Conservation (phyloP, 2,888 invertebrate species). For the Calameuta pallipes region DNA sequence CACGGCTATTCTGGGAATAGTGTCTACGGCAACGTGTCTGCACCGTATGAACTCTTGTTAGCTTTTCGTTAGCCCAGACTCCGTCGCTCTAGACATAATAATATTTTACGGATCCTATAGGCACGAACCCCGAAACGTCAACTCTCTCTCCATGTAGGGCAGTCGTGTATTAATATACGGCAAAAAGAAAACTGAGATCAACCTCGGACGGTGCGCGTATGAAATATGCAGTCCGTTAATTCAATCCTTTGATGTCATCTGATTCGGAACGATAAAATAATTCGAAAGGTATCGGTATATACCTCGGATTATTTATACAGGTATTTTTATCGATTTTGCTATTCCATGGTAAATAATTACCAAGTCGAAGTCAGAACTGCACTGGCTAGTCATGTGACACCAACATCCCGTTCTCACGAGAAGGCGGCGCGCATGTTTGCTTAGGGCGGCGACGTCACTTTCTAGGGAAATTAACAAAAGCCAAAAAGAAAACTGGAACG, state of each 20-base stretch:
- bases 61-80: not conserved
- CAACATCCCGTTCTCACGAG: not conserved
- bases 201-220: not conserved
- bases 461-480: not conserved
- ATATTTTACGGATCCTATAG: not conserved
- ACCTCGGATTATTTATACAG: no score
- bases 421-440: not conserved
- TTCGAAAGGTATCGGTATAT: not conserved
- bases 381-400: not conserved
- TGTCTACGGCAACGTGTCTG: not conserved
- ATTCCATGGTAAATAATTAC: not conserved
- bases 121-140: not conserved
- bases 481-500: not conserved
- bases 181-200: not conserved
- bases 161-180: not conserved
- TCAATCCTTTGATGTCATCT: not conserved
- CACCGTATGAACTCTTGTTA: not conserved
- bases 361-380: not conserved
- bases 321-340: not conserved
- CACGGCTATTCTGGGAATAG: not conserved
- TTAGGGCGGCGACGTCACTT: not conserved
- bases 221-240: not conserved
- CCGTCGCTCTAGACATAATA: not conserved
- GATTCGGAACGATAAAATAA: not conserved
- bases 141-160: slow-evolving; percentile 22